These are phyloP conservation scores for Oscheius sp. DNA, from an alignment of 2,888 invertebrate genomes.

Conservation along the genomic window DNA sequence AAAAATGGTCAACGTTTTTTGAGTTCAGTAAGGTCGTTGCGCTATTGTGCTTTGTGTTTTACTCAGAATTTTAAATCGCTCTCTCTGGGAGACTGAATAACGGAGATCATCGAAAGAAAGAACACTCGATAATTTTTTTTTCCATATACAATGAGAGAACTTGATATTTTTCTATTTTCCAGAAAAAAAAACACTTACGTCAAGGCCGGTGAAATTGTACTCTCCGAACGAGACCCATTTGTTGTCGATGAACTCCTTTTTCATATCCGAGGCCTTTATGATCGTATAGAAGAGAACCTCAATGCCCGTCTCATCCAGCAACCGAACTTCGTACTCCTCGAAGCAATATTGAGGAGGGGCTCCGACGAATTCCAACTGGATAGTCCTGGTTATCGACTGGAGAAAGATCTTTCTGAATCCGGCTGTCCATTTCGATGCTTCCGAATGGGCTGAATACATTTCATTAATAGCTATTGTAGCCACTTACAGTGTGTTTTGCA, in stretches of 20 bases:
- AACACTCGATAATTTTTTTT: too few species aligned
- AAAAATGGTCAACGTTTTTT: too few species aligned
- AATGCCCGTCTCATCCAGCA: slow-evolving; percentile 61
- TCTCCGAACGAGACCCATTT: slow-evolving; percentile 60
- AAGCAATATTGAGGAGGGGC: slow-evolving; percentile 67
- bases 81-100: too few species aligned
- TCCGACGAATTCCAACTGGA: slow-evolving; percentile 67
- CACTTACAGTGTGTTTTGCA: slow-evolving; percentile 36
- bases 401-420: slow-evolving; percentile 66
- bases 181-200: slow-evolving; percentile 36
- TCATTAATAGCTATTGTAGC: background rate
- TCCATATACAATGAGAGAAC: too few species aligned
- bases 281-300: slow-evolving; percentile 52
- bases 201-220: slow-evolving; percentile 65
- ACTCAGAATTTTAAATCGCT: background rate
- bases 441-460: slow-evolving; percentile 56
- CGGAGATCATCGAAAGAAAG: too few species aligned
- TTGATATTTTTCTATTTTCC: too few species aligned
- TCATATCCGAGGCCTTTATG: slow-evolving; percentile 52
- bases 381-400: slow-evolving; percentile 55
- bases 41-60: too few species aligned
- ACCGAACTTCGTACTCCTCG: slow-evolving; percentile 67
- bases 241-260: slow-evolving; percentile 55
- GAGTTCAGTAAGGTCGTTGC: background rate
- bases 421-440: slow-evolving; percentile 69